These are phyloP conservation scores for Halocynthia aurantium DNA, from an alignment of 23 tunicate species.

Conservation along the genomic window DNA sequence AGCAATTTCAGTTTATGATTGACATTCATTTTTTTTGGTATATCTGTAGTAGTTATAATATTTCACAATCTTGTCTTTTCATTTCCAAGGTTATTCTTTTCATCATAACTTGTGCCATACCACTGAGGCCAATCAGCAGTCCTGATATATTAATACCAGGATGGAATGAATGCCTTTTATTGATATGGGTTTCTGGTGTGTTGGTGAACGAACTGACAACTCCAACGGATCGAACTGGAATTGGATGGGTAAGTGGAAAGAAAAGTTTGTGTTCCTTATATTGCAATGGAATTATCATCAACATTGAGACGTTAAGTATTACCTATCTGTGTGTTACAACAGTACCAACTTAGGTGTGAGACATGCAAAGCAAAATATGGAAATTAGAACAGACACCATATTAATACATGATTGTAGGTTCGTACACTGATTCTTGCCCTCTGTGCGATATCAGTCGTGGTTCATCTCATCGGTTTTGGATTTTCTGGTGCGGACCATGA, in stretches of 20 bases:
- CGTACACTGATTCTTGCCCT: slow-evolving; percentile 42
- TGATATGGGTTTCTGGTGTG: slow-evolving; percentile 89
- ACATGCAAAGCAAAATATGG: too few species aligned
- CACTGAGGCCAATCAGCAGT: slow-evolving; percentile 64
- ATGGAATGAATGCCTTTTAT: slow-evolving; percentile 77
- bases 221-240: slow-evolving; percentile 60
- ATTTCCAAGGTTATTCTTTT: slow-evolving; percentile 26
- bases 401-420: slow-evolving; percentile 20
- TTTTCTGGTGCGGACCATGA: slow-evolving; percentile 1
- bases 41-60: neutral
- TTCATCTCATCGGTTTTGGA: slow-evolving; percentile 68
- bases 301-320: too few species aligned
- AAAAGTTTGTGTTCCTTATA: neutral
- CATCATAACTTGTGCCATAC: slow-evolving; percentile 77
- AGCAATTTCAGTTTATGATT: too few species aligned
- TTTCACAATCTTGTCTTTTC: neutral
- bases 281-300: too few species aligned
- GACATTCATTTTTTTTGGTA: neutral
- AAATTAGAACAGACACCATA: too few species aligned
- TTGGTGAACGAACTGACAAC: slow-evolving; percentile 76
- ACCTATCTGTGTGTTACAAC: too few species aligned
- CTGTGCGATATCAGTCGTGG: slow-evolving; percentile 65
- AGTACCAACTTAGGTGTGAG: too few species aligned
- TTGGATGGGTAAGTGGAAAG: slow-evolving; percentile 64
- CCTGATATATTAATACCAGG: slow-evolving; percentile 46